Conservation (phyloP, 2,888 invertebrate genomes). For the Ganaspis brasiliensis region DNA sequence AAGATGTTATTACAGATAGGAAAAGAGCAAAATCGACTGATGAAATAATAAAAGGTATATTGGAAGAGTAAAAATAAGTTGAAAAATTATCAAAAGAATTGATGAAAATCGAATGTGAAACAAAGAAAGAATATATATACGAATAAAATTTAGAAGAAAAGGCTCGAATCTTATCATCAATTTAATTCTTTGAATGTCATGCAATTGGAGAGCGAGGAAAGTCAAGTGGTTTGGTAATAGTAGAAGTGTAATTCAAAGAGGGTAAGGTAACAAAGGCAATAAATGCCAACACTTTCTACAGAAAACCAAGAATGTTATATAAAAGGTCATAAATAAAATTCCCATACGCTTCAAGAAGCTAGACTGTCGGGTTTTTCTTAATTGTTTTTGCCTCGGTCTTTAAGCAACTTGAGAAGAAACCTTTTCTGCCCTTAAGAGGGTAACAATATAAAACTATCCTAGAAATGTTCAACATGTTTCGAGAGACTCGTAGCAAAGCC, state of each 20-base stretch:
- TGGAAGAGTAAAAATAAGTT: not conserved
- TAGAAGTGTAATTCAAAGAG: conserved; percentile 43
- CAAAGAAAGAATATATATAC: not conserved
- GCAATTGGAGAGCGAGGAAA: conserved; percentile 48
- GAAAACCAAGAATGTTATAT: conserved; percentile 67
- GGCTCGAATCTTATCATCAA: not conserved
- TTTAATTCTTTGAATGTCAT: conserved; percentile 6
- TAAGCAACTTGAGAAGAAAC: conserved; percentile 48
- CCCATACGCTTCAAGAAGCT: conserved; percentile 61
- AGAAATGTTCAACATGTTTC: conserved; percentile 58
- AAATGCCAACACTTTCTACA: conserved; percentile 68
- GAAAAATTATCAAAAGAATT: not conserved
- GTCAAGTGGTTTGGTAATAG: conserved; percentile 18
- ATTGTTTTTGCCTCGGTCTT: conserved; percentile 63
- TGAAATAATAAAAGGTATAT: not conserved
- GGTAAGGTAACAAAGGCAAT: conserved; percentile 64
- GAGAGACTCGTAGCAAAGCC: conserved; percentile 43
- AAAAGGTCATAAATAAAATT: conserved; percentile 75
- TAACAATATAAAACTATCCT: conserved; percentile 47
- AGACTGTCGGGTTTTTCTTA: conserved; percentile 62
- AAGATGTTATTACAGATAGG: not conserved
- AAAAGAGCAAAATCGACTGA: not conserved
- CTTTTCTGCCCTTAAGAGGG: conserved; percentile 43
- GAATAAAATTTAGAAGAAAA: not conserved
- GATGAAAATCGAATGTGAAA: not conserved